These are phyloP conservation scores for Gallinago paraguaiae DNA, from an alignment of 2,113 vertebrate genomes.

Conservation along the genomic window DNA sequence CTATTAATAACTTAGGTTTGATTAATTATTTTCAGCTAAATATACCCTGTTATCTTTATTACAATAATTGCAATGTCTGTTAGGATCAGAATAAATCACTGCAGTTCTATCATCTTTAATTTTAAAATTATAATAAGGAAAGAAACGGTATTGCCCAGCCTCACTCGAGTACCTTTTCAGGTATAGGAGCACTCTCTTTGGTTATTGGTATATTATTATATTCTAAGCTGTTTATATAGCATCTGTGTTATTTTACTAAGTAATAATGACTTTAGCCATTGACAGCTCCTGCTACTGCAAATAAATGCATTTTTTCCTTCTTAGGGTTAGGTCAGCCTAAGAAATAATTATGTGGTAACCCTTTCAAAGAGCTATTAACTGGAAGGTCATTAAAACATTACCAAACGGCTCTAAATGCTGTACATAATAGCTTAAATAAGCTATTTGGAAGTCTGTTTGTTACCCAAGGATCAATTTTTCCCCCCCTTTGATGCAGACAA, in stretches of 20 bases:
- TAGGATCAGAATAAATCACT: constrained; percentile 27
- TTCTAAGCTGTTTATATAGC: not conserved
- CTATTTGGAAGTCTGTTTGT: not conserved
- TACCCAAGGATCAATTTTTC: not conserved
- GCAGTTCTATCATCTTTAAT: not conserved
- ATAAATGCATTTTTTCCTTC: not conserved
- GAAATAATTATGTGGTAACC: not conserved
- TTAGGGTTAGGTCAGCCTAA: not conserved
- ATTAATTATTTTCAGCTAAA: constrained; percentile 13
- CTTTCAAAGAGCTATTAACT: not conserved
- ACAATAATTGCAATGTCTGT: not conserved
- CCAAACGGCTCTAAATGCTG: not conserved
- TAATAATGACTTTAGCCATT: not conserved
- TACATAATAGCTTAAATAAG: not conserved
- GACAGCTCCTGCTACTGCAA: not conserved
- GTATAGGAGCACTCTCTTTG: not conserved
- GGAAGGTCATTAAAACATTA: not conserved
- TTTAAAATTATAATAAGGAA: not conserved
- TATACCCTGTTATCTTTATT: constrained; percentile 10
- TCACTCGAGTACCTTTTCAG: not conserved
- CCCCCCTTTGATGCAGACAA: not conserved
- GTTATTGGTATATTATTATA: not conserved
- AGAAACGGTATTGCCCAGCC: not conserved
- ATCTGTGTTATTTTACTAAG: not conserved
- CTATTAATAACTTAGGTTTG: constrained; percentile 44